Evolutionary conservation across 1,140 invertebrate species (phyloP), one percentile per base, ranked within the genome.

Genomic region (Augochlora pura): DNA sequence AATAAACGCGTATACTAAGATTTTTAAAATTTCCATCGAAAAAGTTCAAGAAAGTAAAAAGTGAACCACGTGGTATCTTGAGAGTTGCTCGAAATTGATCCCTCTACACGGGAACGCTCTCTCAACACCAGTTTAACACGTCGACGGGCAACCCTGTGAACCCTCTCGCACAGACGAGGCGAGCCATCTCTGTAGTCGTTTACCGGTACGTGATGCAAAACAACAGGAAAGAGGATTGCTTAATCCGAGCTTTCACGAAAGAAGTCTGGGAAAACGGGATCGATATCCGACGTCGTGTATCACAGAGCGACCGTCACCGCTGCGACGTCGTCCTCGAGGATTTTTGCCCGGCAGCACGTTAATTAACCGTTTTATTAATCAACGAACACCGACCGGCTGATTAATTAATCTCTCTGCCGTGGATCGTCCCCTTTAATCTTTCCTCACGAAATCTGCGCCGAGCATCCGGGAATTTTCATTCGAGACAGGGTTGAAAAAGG

Each of bases 281-380:
- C 68, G 75, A 77, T 77, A 77, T 77, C 62, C 75, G 18, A 6
- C 23, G 59, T 25, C 23, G 42, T 27, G 27, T 60, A 63, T 71
- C 57, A 63, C 8, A 57, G 39, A 25, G 16, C 57, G 64, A 67
- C 32, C 32, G 42, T 64, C 38, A 10, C 42, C 38, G 67, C 32
- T 32, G 42, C 73, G 25, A 59, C 38, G 32, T 68, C 52, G 16
- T 39, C 42, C 38, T 76, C 39, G 73, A 46, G 67, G 59, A 68
- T 77, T 27, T 16, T 27, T 21, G 6, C 10, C 12, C 21, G 18
- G 21, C 46, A 7, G 10, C 52, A 59, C 16, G 57, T 39, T 77
- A 54, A 71, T 70, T 63, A 62, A 32, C 8, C 46, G 16, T 71
- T 71, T 77, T 52, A 60, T 77, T 52, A 38, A 70, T 77, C 46